Evolutionary conservation across 2,797 vertebrate species (phyloP), one percentile per base, ranked within the genome.

Genomic region (Poeciliopsis presidionis): DNA sequence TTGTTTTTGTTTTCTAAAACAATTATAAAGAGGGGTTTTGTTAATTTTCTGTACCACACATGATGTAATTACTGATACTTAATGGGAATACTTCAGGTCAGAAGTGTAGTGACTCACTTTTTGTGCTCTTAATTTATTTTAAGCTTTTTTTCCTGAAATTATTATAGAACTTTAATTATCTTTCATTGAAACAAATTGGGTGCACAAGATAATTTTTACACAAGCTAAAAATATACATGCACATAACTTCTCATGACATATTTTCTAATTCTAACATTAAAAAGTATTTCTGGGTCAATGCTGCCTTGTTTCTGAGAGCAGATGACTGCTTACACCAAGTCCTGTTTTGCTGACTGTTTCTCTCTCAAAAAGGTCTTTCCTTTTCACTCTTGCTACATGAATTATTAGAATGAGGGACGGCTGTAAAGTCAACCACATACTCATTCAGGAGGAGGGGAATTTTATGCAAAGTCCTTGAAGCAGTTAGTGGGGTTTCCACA

Each of bases 1-100:
- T 69, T 72, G 7, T 49, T 43, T 67, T 59, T 79, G 75, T 65
- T 36, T 67, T 41, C 20, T 11, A 11, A 30, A 30, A 67, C 74
- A 82, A 59, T 80, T 72, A 72, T 77, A 70, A 81, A 20, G 28
- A 41, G 25, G 49, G 43, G 2, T 36, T 41, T 13, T 80, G 55
- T 49, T 75, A 22, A 45, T 41, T 43, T 51, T 75, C 33, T 72
- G 61, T 20, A 25, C 12, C 12, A 61, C 67, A 84, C 30, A 43
- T 8, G 6, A 55, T 61, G 76, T 39, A 72, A 72, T 45, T 59
- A 43, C 18, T 46, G 55, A 46, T 59, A 61, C 7, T 41, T 75
- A 61, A 49, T 67, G 63, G 36, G 12, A 67, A 41, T 39, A 67
- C 8, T 67, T 67, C 9, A 67, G 8, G 20, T 41, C 18, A 41